Evolutionary conservation across 37 sponge, comb jelly and placozoan genomes (phyloP).

Genomic region (Axinella damicornis): DNA sequence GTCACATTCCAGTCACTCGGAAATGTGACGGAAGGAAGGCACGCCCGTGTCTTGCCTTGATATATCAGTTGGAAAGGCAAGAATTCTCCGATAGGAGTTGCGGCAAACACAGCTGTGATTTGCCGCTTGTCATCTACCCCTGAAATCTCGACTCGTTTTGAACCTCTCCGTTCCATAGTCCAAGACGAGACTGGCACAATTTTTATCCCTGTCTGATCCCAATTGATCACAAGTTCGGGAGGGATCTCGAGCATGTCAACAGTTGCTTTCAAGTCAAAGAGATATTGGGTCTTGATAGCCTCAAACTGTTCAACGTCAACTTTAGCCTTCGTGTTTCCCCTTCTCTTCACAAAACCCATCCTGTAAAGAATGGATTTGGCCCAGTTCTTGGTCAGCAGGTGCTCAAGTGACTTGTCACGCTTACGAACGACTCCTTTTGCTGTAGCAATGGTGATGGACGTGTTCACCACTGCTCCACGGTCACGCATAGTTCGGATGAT

Average conservation of each 20-base stretch:
- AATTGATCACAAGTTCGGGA: slow-evolving; percentile 45
- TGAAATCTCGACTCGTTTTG: too few relatives aligned
- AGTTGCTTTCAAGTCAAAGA: slow-evolving; percentile 33
- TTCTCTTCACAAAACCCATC: slow-evolving; percentile 57
- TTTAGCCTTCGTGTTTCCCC: slow-evolving; percentile 22
- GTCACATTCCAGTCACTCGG: too few relatives aligned
- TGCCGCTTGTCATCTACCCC: too few relatives aligned
- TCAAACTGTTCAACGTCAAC: slow-evolving; percentile 32
- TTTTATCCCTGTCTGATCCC: too few relatives aligned
- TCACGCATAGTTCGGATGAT: slow-evolving; percentile 32
- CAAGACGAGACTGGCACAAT: too few relatives aligned
- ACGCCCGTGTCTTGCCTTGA: too few relatives aligned
- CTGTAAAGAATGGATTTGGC: slow-evolving; percentile 55
- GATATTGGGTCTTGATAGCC: slow-evolving; percentile 38
- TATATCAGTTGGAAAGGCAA: too few relatives aligned
- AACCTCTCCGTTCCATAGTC: too few relatives aligned
- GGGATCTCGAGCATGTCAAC: slow-evolving; percentile 48
- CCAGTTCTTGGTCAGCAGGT: slow-evolving; percentile 35
- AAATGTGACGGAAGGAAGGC: too few relatives aligned
- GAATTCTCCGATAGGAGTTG: too few relatives aligned
- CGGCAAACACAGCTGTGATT: too few relatives aligned
- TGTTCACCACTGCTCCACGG: slow-evolving; percentile 45
- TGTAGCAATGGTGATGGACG: slow-evolving; percentile 32
- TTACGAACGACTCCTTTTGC: slow-evolving; percentile 45
- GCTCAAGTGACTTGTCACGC: slow-evolving; percentile 8